A percentile compares a stretch with the other conserved stretches of the same genome.
Conservation (phyloP, 2,113 vertebrate species). For the Malaclemys terrapin region DNA sequence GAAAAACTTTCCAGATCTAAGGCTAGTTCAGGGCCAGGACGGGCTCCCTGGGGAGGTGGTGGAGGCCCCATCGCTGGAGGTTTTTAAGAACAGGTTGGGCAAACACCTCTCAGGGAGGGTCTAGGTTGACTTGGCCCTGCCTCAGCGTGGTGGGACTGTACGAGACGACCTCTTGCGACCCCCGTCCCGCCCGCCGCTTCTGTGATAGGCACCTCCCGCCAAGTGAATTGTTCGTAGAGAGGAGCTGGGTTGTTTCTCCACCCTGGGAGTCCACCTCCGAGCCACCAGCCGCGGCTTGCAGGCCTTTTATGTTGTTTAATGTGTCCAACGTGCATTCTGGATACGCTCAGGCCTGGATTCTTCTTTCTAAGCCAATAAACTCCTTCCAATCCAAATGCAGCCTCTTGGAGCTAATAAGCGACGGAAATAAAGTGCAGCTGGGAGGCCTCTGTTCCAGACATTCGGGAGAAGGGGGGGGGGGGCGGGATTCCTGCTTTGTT, state of each 20-base stretch:
- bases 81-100: not conserved
- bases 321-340: not conserved
- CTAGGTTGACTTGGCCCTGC: not conserved
- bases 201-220: not conserved
- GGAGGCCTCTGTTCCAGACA: not conserved
- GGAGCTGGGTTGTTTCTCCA: not conserved
- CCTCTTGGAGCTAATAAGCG: not conserved
- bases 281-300: not conserved
- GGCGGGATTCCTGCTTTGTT: too few species aligned
- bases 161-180: not conserved
- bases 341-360: not conserved
- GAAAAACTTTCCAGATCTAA: not conserved
- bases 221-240: too few species aligned
- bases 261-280: not conserved
- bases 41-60: not conserved
- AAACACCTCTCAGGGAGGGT: not conserved
- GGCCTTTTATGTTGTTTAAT: not conserved
- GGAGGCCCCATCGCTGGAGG: not conserved
- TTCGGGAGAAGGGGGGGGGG: too few species aligned
- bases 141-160: not conserved
- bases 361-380: not conserved
- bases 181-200: not conserved
- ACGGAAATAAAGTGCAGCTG: not conserved
- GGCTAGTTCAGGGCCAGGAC: not conserved
- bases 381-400: not conserved